Evolutionary conservation across 2,113 vertebrate genomes (phyloP), one percentile per base, ranked within the genome.

Genomic region (Rhegmatorhina hoffmannsi): DNA sequence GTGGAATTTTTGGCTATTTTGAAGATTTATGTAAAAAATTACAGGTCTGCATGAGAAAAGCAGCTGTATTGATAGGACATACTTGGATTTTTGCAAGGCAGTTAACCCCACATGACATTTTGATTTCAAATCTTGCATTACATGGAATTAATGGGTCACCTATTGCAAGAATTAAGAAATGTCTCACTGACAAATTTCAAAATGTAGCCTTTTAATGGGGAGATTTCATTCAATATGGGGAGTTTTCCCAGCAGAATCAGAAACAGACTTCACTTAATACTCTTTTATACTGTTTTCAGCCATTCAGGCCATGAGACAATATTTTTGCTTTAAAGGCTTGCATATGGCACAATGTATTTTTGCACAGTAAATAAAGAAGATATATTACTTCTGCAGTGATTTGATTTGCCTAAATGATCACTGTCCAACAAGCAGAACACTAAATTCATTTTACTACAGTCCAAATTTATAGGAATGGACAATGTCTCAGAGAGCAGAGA

Each of bases 361-460:
- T 87, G 68, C 49, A 59, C 14, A 92, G 75, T 84, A 93, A 90
- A 89, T 78, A 84, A 89, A 93, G 59, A 89, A 75, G 60, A 84
- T 72, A 26, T 34, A 93, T 89, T 93, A 66, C 84, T 84, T 95
- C 86, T 91, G 73, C 73, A 81, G 55, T 66, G 78, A 86, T 86
- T 92, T 80, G 62, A 77, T 95, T 94, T 86, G 68, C 43, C 63
- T 93, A 89, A 93, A 93, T 87, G 64, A 93, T 93, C 50, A 16
- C 64, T 86, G 85, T 81, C 73, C 94, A 90, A 50, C 34, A 89
- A 79, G 55, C 55, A 74, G 79, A 28, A 53, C 43, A 66, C 67
- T 83, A 86, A 93, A 96, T 88, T 74, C 16, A 63, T 94, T 92
- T 95, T 74, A 34, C 56, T 67, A 34, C 29, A 86, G 64, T 36